A percentile compares a stretch with the other conserved stretches of the same genome.
phyloP scores from a whole-genome alignment of 2,888 invertebrate genomes.

The Volucella inanis region DNA sequence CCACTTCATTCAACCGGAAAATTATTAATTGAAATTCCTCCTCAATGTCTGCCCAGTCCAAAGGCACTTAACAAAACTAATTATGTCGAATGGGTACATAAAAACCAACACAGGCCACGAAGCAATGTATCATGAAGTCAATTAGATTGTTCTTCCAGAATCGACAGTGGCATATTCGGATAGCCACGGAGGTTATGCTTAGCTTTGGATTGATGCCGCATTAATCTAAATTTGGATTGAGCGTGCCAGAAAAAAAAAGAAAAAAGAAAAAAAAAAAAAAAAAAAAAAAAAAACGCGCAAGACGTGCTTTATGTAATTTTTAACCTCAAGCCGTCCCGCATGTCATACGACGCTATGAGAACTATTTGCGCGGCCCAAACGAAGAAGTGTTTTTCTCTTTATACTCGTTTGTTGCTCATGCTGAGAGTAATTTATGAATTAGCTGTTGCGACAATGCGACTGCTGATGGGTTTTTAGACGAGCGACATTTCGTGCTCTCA shows the following conservation, averaged over 20 bases:
- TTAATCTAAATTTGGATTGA: constrained; percentile 60
- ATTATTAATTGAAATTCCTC: constrained; percentile 39
- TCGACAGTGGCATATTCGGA: constrained; percentile 8
- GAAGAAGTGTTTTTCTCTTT: constrained; percentile 17
- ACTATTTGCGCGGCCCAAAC: constrained; percentile 19
- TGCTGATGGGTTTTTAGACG: constrained; percentile 5
- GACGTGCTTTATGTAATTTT: constrained; percentile 65
- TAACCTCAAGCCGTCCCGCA: constrained; percentile 31
- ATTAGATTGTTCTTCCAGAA: constrained; percentile 36
- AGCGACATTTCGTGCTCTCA: constrained; percentile 40
- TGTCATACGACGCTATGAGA: neutral
- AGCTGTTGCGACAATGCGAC: neutral
- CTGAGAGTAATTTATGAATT: constrained; percentile 60
- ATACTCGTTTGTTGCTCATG: constrained; percentile 31
- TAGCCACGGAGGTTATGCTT: neutral
- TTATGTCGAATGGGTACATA: constrained; percentile 43
- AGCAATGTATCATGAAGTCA: constrained; percentile 55
- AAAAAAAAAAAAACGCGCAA: constrained; percentile 17
- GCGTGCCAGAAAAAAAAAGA: constrained; percentile 6
- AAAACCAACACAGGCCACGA: constrained; percentile 9
- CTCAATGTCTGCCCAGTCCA: constrained; percentile 34
- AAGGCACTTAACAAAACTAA: constrained; percentile 27
- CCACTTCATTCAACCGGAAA: constrained; percentile 23
- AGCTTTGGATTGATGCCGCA: constrained; percentile 58
- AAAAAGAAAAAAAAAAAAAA: constrained; percentile 11